phyloP scores from a whole-genome alignment of 2,888 invertebrate species.

The Polia nebulosa region DNA sequence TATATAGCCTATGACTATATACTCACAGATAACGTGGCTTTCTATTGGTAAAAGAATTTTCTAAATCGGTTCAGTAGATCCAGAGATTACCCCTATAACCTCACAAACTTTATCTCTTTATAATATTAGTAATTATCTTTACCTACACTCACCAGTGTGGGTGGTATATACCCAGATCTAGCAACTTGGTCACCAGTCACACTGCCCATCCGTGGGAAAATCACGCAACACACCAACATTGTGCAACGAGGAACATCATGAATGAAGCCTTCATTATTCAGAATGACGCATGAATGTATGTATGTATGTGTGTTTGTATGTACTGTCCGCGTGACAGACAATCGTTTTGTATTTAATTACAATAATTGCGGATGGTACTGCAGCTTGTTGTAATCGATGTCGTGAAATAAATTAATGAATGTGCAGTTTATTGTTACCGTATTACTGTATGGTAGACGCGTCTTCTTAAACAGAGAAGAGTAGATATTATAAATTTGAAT shows the following conservation, averaged over 20 bases:
- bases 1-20: too few species aligned
- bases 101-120: too few species aligned
- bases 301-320: slow-evolving; percentile 14
- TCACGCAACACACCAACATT: slow-evolving; percentile 32
- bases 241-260: slow-evolving; percentile 42
- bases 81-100: too few species aligned
- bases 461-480: too few species aligned
- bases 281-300: slow-evolving; percentile 27
- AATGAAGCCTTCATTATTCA: slow-evolving; percentile 55
- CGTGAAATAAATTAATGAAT: background rate
- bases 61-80: too few species aligned
- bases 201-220: slow-evolving; percentile 48
- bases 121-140: too few species aligned
- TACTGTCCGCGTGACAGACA: slow-evolving; percentile 16
- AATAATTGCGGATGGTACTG: slow-evolving; percentile 12
- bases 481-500: too few species aligned
- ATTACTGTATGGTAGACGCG: too few species aligned
- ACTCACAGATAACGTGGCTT: too few species aligned
- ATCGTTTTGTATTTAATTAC: slow-evolving; percentile 27
- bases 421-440: background rate
- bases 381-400: background rate
- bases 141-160: background rate
- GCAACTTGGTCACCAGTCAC: slow-evolving; percentile 28
- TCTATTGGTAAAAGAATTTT: too few species aligned
- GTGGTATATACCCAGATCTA: slow-evolving; percentile 23